Base-by-base conservation (phyloP, 1,140 invertebrate genomes). In the Pseudomyrmex dendroicus region DNA sequence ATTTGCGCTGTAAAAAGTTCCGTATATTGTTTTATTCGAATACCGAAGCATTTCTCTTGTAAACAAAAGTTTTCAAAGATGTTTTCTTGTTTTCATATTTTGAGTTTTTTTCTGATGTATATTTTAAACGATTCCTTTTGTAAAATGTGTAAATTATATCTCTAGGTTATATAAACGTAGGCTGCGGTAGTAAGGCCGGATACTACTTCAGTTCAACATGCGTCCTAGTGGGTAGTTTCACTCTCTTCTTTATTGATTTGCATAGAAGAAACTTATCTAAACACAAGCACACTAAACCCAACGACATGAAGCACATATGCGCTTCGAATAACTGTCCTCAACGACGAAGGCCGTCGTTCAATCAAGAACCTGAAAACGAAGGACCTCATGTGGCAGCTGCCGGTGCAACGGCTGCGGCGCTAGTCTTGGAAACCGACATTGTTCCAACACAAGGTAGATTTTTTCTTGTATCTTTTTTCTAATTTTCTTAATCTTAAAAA, bases 201-300 rank as follows among this genome's bases (percentile, higher is more conserved):
- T 98, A 97, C 92, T 97, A 97, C 93, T 97, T 98, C 92, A 97
- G 97, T 90, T 97, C 97, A 3, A 96, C 96, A 1, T 97, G 97
- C 89, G 96, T 97, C 12, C 93, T 97, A 44, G 95, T 97, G 56
- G 97, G 97, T 13, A 96, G 96, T 77, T 94, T 97, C 72, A 96
- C 96, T 1, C 95, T 98, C 56, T 97, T 98, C 92, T 96, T 97
- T 85, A 97, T 98, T 72, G 97, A 98, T 90, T 94, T 98, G 35
- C 97, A 98, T 90, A 95, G 96, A 74, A 94, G 97, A 72, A 96
- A 96, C 84, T 95, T 97, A 62, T 95, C 96, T 2, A 91, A 94
- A 44, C 96, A 97, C 83, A 97, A 97, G 92, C 96, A 97, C 92
- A 96, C 95, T 83, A 90, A 91, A 93, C 95, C 95, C 93, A 95